phyloP scores from a whole-genome alignment of 2,888 invertebrate genomes.

The Papilio demoleus region DNA sequence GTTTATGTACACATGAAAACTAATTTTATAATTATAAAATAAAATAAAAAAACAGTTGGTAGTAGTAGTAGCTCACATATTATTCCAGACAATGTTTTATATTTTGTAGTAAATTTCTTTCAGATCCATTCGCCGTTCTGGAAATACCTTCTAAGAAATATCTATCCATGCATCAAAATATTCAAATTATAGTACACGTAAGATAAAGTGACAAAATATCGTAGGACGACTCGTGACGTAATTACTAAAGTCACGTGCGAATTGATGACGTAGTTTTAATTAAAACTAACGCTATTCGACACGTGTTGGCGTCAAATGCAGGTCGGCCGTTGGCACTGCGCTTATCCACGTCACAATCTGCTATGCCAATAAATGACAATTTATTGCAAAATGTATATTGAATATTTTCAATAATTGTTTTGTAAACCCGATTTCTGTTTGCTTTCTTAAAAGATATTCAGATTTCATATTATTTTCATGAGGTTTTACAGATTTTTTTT shows the following conservation, averaged over 20 bases:
- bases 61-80: too few species aligned
- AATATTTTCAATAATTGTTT: too few species aligned
- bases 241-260: conserved; percentile 5
- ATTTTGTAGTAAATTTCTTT: too few species aligned
- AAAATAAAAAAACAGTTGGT: too few species aligned
- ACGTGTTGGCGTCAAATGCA: conserved; percentile 15
- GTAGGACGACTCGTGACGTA: neutral
- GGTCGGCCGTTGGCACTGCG: conserved; percentile 8
- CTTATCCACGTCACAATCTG: conserved; percentile 9
- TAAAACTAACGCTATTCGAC: conserved; percentile 15
- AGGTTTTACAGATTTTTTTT: neutral
- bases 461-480: neutral
- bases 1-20: too few species aligned
- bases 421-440: neutral
- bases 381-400: neutral
- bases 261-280: conserved; percentile 1
- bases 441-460: neutral
- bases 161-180: too few species aligned
- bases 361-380: conserved; percentile 1
- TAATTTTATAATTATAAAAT: too few species aligned
- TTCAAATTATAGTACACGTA: too few species aligned
- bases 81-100: too few species aligned
- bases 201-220: neutral
- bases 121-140: too few species aligned
- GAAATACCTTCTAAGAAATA: too few species aligned